Base-by-base conservation (phyloP, 2,888 invertebrate genomes). In the Operophtera brumata region DNA sequence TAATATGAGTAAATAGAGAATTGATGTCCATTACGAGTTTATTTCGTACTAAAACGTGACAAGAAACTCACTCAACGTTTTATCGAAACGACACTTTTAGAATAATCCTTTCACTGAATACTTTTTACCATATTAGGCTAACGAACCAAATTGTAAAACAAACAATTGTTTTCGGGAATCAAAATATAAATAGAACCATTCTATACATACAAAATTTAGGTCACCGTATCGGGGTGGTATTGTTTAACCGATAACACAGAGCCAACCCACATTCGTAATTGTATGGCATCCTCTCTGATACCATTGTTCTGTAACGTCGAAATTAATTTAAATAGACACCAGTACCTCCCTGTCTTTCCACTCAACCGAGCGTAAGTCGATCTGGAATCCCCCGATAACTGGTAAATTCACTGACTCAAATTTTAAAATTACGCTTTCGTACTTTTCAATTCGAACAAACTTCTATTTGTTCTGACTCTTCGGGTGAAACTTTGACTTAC, bases 341-440 rank as follows among this genome's bases (percentile, higher is more conserved):
- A 57, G 60, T 54, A 82, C 82, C 81, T 82, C 80, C 78, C 84
- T 83, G 85, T 82, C 81, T 86, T 82, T 83, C 77, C 77, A 67
- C 84, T 83, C 70, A 63, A 74, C 69, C 73, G 73, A 82, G 80
- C 80, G 75, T 75, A 73, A 83, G 75, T 73, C 81, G 86, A 86
- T 86, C 83, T 80, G 74, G 80, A 80, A 85, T 84, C 84, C 75
- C 76, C 73, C 75, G 78, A 77, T 84, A 80, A 77, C 78, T 74
- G 73, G 74, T 79, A 79, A 75, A 77, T 80, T 82, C 78, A 67
- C 71, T 73, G 79, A 78, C 82, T 80, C 78, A 77, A 83, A 85
- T 83, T 85, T 80, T 78, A 75, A 83, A 85, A 83, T 84, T 81
- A 82, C 65, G 70, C 63, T 70, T 67, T 60, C 57, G 78, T 13